A percentile compares a stretch with the other conserved stretches of the same genome.
Conservation (phyloP, 2,797 vertebrate genomes). For the Anabacerthia variegaticeps region DNA sequence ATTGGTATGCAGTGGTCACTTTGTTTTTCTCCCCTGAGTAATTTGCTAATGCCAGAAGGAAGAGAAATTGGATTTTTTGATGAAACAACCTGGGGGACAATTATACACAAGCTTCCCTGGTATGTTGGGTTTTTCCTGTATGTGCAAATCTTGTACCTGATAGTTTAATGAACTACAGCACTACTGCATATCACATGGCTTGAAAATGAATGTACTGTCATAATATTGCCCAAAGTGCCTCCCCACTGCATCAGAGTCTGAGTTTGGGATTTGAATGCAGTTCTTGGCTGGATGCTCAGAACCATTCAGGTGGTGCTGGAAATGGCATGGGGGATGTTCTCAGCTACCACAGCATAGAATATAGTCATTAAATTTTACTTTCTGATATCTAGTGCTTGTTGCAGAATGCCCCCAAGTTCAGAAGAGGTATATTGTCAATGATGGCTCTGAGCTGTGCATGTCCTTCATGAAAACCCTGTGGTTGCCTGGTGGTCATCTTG, state of each 20-base stretch:
- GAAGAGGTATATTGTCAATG: fast-evolving
- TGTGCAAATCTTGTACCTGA: neutral
- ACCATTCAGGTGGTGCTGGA: neutral
- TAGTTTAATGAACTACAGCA: neutral
- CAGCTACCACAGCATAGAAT: neutral
- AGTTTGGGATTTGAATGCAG: neutral
- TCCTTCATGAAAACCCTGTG: fast-evolving
- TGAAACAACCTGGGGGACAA: neutral
- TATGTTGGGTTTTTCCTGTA: fast-evolving
- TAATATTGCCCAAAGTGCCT: neutral
- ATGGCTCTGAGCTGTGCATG: fast-evolving
- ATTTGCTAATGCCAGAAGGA: neutral
- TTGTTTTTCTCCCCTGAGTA: neutral
- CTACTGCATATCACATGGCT: neutral
- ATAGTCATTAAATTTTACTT: neutral
- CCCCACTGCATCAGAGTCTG: neutral
- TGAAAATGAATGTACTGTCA: neutral
- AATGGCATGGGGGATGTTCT: neutral
- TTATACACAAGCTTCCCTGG: neutral
- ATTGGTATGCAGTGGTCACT: neutral
- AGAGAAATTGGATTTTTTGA: conserved; percentile 2
- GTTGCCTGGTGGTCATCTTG: neutral
- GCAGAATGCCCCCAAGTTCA: neutral
- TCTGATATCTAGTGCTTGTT: fast-evolving
- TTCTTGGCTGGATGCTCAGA: neutral